Conservation (phyloP, 1,140 invertebrate genomes). For the Leptinotarsa lineolata region DNA sequence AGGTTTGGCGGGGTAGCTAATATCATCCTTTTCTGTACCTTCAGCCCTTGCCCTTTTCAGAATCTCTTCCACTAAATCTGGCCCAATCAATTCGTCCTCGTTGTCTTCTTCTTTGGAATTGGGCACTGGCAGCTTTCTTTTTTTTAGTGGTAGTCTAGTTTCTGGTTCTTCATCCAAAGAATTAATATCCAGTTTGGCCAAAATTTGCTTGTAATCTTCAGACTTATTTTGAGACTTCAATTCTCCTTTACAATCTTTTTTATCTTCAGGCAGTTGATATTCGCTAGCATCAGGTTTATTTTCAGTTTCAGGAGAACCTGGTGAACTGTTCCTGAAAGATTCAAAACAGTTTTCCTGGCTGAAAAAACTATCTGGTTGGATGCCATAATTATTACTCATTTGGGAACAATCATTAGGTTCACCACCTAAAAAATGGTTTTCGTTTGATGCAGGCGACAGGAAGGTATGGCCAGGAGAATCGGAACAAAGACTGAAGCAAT, state of each 20-base stretch:
- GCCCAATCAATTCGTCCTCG: conserved; percentile 16
- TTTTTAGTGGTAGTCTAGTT: conserved; percentile 45
- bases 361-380: background rate
- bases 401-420: background rate
- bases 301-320: background rate
- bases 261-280: background rate
- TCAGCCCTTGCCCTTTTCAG: conserved; percentile 24
- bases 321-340: background rate
- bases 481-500: conserved; percentile 23
- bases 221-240: background rate
- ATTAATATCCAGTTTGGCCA: conserved; percentile 22
- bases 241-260: background rate
- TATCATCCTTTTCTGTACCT: conserved; percentile 36
- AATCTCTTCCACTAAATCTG: conserved; percentile 28
- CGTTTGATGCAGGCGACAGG: background rate
- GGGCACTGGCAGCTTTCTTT: conserved; percentile 38
- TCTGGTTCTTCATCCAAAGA: conserved; percentile 34
- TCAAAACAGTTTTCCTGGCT: background rate
- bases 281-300: background rate
- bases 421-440: background rate
- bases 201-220: background rate
- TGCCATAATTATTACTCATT: background rate
- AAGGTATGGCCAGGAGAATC: conserved; percentile 11
- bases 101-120: conserved; percentile 23
- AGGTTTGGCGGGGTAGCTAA: conserved; percentile 45